phyloP scores from a whole-genome alignment of 2,888 invertebrate genomes.

The Acleris cristana region DNA sequence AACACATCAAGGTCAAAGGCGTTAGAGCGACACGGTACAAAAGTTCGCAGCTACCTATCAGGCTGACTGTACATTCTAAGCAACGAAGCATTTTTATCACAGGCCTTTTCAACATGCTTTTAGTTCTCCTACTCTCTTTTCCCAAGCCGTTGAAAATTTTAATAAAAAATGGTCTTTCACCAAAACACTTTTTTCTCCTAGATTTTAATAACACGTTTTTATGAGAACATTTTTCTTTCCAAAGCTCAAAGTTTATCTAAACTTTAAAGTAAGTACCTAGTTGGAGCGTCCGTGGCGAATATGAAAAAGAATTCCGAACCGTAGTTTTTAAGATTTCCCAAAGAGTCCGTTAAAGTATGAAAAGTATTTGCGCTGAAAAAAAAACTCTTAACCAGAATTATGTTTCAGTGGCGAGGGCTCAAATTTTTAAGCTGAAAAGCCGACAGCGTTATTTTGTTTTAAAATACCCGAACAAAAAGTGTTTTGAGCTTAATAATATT shows the following conservation, averaged over 20 bases:
- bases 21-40: too few relatives aligned
- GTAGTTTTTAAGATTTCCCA: slow-evolving; percentile 30
- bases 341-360: slow-evolving; percentile 19
- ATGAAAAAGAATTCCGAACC: slow-evolving; percentile 31
- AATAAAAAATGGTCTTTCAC: slow-evolving; percentile 6
- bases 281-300: slow-evolving; percentile 24
- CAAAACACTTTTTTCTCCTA: slow-evolving; percentile 6
- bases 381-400: slow-evolving; percentile 54
- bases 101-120: too few relatives aligned
- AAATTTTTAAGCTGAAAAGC: slow-evolving; percentile 60
- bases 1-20: too few relatives aligned
- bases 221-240: slow-evolving; percentile 20
- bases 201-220: slow-evolving; percentile 30
- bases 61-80: too few relatives aligned
- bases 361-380: slow-evolving; percentile 51
- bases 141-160: neutral
- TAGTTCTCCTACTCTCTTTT: too few relatives aligned
- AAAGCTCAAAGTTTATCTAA: slow-evolving; percentile 27
- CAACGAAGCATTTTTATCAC: too few relatives aligned
- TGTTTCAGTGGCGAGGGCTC: slow-evolving; percentile 58
- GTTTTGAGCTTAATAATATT: too few relatives aligned
- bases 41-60: too few relatives aligned
- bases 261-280: slow-evolving; percentile 30
- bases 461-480: too few relatives aligned
- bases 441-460: slow-evolving; percentile 49